Base-by-base conservation (phyloP, 1,140 invertebrate species). In the Drosophila watanabei region DNA sequence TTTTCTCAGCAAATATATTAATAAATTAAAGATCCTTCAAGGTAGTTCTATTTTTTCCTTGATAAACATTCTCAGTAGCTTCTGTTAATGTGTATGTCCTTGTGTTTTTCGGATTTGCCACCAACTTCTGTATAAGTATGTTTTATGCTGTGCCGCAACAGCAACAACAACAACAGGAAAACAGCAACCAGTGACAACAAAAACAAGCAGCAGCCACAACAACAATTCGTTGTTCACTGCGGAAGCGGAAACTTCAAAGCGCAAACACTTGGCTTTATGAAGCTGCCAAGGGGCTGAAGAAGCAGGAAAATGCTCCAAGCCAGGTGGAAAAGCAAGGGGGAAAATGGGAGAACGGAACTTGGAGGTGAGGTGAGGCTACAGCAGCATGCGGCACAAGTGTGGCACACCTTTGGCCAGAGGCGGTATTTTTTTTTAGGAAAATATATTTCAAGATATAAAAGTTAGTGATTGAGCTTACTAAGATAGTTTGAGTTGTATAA, bases 191-290 rank as follows among this genome's bases (percentile, higher is more conserved):
- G 16, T 37, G 24, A 63, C 35, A 33, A 69, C 51, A 61, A 63
- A 59, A 64, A 39, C 49, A 56, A 24, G 3, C 1, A 28, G 48
- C 52, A 62, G 56, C 51, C 32, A 52, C 49, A 68, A 82, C 70
- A 79, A 75, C 75, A 68, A 58, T 71, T 59, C 54, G 82, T 79
- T 79, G 71, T 75, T 66, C 66, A 76, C 51, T 72, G 82, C 82
- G 85, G 86, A 89, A 90, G 75, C 85, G 86, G 82, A 89, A 89
- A 89, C 85, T 90, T 89, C 85, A 89, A 89, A 89, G 85, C 81
- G 64, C 71, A 79, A 84, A 79, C 85, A 90, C 86, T 84, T 85
- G 68, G 70, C 82, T 85, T 89, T 84, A 68, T 81, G 75, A 80
- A 79, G 82, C 64, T 71, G 80, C 79, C 69, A 65, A 65, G 72